phyloP scores from a whole-genome alignment of 2,797 vertebrate genomes.

The Cyclura pinguis region DNA sequence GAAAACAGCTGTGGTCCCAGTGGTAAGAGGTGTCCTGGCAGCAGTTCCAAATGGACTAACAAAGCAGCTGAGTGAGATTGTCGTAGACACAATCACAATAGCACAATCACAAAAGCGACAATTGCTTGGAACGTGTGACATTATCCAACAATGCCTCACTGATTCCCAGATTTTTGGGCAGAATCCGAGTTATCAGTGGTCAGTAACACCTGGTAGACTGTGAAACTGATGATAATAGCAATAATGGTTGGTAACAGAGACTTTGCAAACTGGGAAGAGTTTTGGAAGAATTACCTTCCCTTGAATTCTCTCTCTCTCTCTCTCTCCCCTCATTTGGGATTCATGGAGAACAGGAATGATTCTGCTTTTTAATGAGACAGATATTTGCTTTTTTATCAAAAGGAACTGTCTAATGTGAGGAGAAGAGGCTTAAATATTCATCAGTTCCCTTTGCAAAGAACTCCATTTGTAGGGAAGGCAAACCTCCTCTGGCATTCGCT shows the following conservation, averaged over 20 bases:
- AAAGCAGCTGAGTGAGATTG: too few species aligned
- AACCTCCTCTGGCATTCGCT: accelerated
- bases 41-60: too few species aligned
- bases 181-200: too few species aligned
- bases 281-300: neutral
- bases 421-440: conserved; percentile 49
- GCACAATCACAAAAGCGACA: too few species aligned
- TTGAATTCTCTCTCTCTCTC: conserved; percentile 37
- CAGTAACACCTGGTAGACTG: too few species aligned
- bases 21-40: too few species aligned
- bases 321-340: conserved; percentile 42
- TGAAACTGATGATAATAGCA: too few species aligned
- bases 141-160: too few species aligned
- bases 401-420: conserved; percentile 50
- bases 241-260: neutral
- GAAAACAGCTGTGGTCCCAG: too few species aligned
- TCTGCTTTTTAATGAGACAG: conserved; percentile 31
- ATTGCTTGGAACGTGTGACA: too few species aligned
- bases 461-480: conserved; percentile 7
- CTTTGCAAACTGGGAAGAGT: neutral
- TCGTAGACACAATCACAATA: too few species aligned
- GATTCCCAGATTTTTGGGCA: too few species aligned
- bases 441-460: conserved; percentile 5
- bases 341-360: conserved; percentile 26
- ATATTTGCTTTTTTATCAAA: conserved; percentile 47